Percentiles rank a stretch among this genome's conserved stretches.
These are phyloP conservation scores for Melieria omissa DNA, from an alignment of 2,888 invertebrate genomes.

Conservation along the genomic window DNA sequence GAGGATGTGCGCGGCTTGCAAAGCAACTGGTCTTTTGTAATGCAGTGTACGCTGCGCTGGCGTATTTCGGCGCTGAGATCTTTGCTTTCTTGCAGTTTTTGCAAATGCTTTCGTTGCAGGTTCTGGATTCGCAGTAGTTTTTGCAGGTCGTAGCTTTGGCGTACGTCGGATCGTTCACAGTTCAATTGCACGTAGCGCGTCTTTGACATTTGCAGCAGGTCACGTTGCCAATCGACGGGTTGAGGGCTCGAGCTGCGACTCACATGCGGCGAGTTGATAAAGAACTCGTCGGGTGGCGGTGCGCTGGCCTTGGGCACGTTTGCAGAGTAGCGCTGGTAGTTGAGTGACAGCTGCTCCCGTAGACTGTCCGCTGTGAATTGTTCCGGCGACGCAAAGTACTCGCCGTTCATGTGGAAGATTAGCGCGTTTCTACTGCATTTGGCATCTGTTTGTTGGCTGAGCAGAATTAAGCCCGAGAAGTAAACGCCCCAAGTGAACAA, in stretches of 20 bases:
- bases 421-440: constrained; percentile 69
- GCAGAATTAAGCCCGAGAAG: constrained; percentile 82
- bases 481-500: constrained; percentile 87
- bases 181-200: constrained; percentile 61
- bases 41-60: constrained; percentile 65
- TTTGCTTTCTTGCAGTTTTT: constrained; percentile 73
- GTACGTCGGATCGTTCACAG: constrained; percentile 73
- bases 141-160: constrained; percentile 78
- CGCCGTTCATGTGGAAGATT: constrained; percentile 89
- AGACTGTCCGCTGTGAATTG: constrained; percentile 56
- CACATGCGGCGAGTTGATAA: constrained; percentile 59
- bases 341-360: constrained; percentile 53
- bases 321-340: constrained; percentile 53
- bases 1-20: constrained; percentile 54
- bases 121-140: constrained; percentile 78
- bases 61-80: constrained; percentile 69
- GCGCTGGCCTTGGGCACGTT: constrained; percentile 44
- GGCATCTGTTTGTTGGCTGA: constrained; percentile 47
- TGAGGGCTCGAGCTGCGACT: constrained; percentile 60
- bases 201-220: constrained; percentile 55
- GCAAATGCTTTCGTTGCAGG: constrained; percentile 78
- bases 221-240: constrained; percentile 40
- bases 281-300: constrained; percentile 43
- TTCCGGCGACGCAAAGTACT: constrained; percentile 79
- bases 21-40: constrained; percentile 52